These are phyloP conservation scores for Pseudomugil tenellus DNA, from an alignment of 2,797 vertebrate species.

Conservation along the genomic window DNA sequence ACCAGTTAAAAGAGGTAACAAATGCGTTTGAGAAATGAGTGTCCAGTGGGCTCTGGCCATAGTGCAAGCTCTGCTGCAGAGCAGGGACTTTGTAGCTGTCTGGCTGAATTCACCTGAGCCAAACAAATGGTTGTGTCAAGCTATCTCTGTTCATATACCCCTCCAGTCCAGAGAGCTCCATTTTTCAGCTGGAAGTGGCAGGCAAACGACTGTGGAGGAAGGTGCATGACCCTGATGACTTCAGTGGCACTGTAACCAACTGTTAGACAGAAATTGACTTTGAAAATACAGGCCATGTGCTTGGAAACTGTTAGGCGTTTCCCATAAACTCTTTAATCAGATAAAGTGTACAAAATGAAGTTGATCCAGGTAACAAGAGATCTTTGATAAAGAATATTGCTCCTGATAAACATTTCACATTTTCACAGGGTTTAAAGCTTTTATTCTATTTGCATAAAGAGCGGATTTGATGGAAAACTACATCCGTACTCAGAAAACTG, in stretches of 20 bases:
- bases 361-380: slow-evolving; percentile 35
- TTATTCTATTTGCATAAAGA: slow-evolving; percentile 1
- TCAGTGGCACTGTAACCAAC: slow-evolving; percentile 70
- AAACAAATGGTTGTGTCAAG: slow-evolving; percentile 83
- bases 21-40: slow-evolving; percentile 69
- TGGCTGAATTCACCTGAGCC: slow-evolving; percentile 79
- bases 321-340: slow-evolving; percentile 48
- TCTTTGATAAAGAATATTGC: slow-evolving; percentile 20
- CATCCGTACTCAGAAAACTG: slow-evolving; percentile 8
- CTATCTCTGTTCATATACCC: slow-evolving; percentile 79
- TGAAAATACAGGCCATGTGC: slow-evolving; percentile 61
- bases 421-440: slow-evolving; percentile 11
- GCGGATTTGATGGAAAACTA: slow-evolving; percentile 12
- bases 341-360: slow-evolving; percentile 46
- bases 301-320: slow-evolving; percentile 52
- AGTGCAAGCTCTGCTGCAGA: slow-evolving; percentile 67
- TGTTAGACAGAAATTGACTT: slow-evolving; percentile 77
- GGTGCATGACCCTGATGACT: slow-evolving; percentile 76
- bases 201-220: slow-evolving; percentile 70
- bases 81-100: slow-evolving; percentile 73
- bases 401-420: slow-evolving; percentile 6
- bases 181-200: slow-evolving; percentile 77
- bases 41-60: slow-evolving; percentile 70
- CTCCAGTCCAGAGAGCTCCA: slow-evolving; percentile 73
- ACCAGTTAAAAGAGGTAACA: slow-evolving; percentile 20